Evolutionary conservation across 2,113 vertebrate species (phyloP), one percentile per base, ranked within the genome.

Genomic region (Pelvicachromis taeniatus): DNA sequence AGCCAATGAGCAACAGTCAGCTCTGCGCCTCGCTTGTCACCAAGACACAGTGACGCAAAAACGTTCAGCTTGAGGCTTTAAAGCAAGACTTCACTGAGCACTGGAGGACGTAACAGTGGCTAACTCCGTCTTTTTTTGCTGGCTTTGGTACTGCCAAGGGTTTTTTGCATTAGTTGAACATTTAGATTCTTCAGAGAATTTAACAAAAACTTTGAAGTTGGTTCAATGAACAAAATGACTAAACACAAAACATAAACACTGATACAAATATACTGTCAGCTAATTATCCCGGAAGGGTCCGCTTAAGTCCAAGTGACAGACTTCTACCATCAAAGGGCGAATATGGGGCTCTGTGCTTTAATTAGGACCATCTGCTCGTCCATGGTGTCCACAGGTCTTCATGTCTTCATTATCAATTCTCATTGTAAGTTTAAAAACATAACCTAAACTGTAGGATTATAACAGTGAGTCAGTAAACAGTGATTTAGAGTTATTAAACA

Each of bases 391-490:
- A 19, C 4, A 75, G 40, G 68, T 31, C 42, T 75, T 75, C 6
- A 4, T 73, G 40, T 19, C 12, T 45, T 45, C 26, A 45, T 70
- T 70, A 45, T 45, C 21, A 17, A 21, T 42, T 0, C 42, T 45
- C 1, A 68, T 45, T 26, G 23, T 7, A 9, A 75, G 0, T 31
- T n/a, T 1, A 8, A 13, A 75, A 75, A 75, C 12, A 29, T 7
- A 4, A 75, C 2, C 23, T 12, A 31, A 75, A 75, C 68, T 70
- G 38, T 10, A 42, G 63, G 2, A 19, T 75, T 50, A 19, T 31
- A 50, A 75, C 42, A 50, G 3, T 50, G 16, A 75, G 42, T 48
- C 68, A 2, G 26, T 75, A 31, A 50, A 31, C 21, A 48, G n/a
- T 65, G 11, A 21, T 33, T 35, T 40, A 40, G 33, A 73, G 26